phyloP scores from a whole-genome alignment of 2,797 vertebrate species.

The Fringilla coelebs region DNA sequence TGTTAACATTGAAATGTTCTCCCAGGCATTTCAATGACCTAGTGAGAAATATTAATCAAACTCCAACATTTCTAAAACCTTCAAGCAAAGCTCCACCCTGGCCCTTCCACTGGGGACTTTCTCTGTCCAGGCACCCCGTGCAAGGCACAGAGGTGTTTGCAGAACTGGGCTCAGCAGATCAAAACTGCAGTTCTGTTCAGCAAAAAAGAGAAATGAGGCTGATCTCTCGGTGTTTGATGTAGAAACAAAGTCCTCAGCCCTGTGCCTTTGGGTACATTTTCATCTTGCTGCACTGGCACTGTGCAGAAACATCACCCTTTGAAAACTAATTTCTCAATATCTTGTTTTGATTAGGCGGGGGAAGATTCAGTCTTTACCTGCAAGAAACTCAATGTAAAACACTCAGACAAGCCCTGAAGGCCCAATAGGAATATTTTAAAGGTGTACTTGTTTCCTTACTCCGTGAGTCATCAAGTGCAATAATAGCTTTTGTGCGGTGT shows the following conservation, averaged over 20 bases:
- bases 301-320: background rate
- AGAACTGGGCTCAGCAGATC: background rate
- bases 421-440: background rate
- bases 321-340: constrained; percentile 4
- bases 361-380: background rate
- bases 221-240: constrained; percentile 11
- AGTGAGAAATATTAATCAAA: background rate
- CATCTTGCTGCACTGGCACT: background rate
- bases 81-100: background rate
- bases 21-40: background rate
- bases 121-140: background rate
- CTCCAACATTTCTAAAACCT: background rate
- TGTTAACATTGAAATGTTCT: background rate
- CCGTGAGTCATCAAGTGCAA: background rate
- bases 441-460: background rate
- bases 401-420: background rate
- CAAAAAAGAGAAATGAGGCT: constrained; percentile 5
- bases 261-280: background rate
- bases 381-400: background rate
- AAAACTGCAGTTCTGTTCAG: background rate
- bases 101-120: background rate
- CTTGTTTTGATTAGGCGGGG: constrained; percentile 2
- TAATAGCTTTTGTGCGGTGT: background rate
- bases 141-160: background rate
- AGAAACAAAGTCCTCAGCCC: background rate